Evolutionary conservation across 92 coral and sea anemone genomes (phyloP), one percentile per base, ranked within the genome.

Genomic region (Paramuricea clavata): DNA sequence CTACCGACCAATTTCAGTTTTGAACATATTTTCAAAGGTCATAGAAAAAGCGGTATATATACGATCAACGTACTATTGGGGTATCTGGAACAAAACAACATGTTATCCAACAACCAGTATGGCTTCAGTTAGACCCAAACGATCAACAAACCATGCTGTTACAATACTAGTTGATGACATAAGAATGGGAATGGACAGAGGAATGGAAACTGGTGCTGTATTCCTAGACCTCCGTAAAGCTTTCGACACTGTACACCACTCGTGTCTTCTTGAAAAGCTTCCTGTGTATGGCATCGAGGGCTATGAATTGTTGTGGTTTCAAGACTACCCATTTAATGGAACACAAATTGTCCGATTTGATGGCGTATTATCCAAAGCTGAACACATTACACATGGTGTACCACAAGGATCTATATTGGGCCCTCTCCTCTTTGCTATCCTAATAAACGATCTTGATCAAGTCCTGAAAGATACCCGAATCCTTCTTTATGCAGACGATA

Each of bases 401-500:
- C 90, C 90, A n/a, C 93, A 90, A 69, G n/a, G 90, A 22, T 90
- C 93, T 11, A 74, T 86, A 68, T 33, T 90, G 39, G 90, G 93
- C 7, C 93, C 93, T n/a, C 56, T 90, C 33, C 43, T 86, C 23
- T 90, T 86, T 81, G 87, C 83, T 11, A 70, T 86, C 27, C 82
- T 70, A 50, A 86, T 90, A 42, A 87, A 90, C 60, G 90, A 90
- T 73, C 87, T 90, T n/a, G 83, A 87, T 17, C 33, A 65, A 31
- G 91, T 81, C 36, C 35, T 67, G 41, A 87, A 81, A n/a, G 12
- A 49, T 60, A 39, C 67, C 62, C 65, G 82, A 42, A 43, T 74
- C 39, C 87, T 79, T 19, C 73, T 90, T 22, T 86, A 85, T 61
- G 88, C 90, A 33, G 93, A 90, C 85, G 91, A 87, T 54, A 91